These are phyloP conservation scores for Acronicta aceris DNA, from an alignment of 2,888 invertebrate genomes.

Conservation along the genomic window DNA sequence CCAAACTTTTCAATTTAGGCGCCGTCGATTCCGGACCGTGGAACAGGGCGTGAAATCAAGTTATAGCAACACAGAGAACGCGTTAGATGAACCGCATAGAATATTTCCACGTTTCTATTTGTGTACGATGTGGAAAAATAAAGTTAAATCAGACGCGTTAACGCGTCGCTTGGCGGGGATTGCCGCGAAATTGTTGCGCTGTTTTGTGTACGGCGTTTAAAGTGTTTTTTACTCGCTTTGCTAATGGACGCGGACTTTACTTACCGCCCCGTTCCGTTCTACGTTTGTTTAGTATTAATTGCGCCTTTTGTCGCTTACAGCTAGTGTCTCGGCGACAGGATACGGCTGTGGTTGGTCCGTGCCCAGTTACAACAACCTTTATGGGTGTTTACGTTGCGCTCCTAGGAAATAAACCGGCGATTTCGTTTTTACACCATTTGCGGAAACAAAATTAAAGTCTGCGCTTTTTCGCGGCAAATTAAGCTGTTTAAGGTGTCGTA, in stretches of 20 bases:
- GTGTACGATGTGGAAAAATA: constrained; percentile 69
- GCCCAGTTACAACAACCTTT: constrained; percentile 62
- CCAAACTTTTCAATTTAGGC: constrained; percentile 50
- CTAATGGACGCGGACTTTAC: constrained; percentile 80
- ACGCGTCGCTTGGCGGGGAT: constrained; percentile 74
- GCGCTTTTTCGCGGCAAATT: constrained; percentile 35
- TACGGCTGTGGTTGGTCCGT: constrained; percentile 61
- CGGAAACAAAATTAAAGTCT: constrained; percentile 31
- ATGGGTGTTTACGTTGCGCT: constrained; percentile 60
- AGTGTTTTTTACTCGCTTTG: constrained; percentile 68
- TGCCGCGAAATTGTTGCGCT: constrained; percentile 77
- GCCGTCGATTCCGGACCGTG: constrained; percentile 33
- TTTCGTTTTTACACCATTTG: constrained; percentile 53
- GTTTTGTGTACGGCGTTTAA: constrained; percentile 73
- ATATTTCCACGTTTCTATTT: constrained; percentile 58
- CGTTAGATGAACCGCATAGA: constrained; percentile 53
- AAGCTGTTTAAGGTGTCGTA: constrained; percentile 34
- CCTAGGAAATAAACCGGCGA: constrained; percentile 52
- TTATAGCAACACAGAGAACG: constrained; percentile 51
- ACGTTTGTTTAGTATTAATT: constrained; percentile 84
- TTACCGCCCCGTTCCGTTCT: constrained; percentile 71
- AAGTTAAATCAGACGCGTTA: constrained; percentile 80
- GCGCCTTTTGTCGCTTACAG: constrained; percentile 83
- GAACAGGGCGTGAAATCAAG: constrained; percentile 49
- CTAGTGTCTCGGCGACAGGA: constrained; percentile 65